Percentiles rank a stretch among this genome's conserved stretches.
Evolutionary conservation across 1,140 invertebrate species (phyloP).

Genomic region (Tetramorium simillimum): DNA sequence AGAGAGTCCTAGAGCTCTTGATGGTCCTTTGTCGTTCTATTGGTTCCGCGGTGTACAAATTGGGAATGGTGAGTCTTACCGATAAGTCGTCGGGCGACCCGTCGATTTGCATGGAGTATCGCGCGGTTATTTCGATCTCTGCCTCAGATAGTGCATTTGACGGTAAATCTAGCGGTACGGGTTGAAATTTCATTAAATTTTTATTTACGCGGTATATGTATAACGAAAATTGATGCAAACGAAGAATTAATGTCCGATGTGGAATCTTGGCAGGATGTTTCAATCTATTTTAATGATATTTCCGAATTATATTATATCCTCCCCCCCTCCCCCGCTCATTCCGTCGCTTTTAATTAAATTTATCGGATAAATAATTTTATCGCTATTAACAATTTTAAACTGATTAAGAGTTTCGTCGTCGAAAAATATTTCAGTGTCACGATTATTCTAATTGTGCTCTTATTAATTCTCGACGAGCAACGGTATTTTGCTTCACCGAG

Average conservation of each 20-base stretch:
- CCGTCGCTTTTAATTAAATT: neutral
- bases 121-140: constrained; percentile 15
- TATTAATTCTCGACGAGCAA: constrained; percentile 12
- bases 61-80: constrained; percentile 34
- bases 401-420: neutral
- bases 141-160: neutral
- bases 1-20: constrained; percentile 50
- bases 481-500: neutral
- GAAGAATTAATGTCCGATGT: neutral
- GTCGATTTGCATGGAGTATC: constrained; percentile 37
- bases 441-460: constrained; percentile 19
- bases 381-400: neutral
- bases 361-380: neutral
- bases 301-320: neutral
- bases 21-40: constrained; percentile 54
- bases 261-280: neutral
- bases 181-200: neutral
- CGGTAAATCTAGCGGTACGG: no score
- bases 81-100: constrained; percentile 9
- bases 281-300: neutral
- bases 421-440: neutral
- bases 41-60: constrained; percentile 39
- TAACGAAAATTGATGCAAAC: neutral
- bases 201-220: neutral
- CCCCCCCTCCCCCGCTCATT: no score